phyloP scores from a whole-genome alignment of 30 jellyfish, hydroid and myxozoan genomes.

The Hydra vulgaris region DNA sequence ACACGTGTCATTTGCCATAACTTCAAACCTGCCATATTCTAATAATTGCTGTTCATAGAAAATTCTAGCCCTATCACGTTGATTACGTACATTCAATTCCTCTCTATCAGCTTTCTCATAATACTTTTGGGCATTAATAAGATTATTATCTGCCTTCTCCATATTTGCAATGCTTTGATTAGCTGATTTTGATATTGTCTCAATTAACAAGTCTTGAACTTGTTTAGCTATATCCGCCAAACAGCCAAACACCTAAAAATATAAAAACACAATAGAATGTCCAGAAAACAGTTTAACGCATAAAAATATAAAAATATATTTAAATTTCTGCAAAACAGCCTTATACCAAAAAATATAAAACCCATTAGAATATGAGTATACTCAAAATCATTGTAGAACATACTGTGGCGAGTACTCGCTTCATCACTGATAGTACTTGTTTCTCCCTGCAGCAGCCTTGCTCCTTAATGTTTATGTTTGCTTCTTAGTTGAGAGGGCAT shows the following conservation, averaged over 20 bases:
- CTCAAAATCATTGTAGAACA: no score
- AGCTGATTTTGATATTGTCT: slow-evolving; percentile 71
- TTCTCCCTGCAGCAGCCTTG: no score
- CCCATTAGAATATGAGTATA: no score
- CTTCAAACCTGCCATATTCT: slow-evolving; percentile 90
- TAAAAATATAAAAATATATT: not conserved
- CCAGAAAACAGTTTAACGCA: not conserved
- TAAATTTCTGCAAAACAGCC: no score
- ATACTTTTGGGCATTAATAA: slow-evolving; percentile 66
- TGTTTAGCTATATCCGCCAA: slow-evolving; percentile 73
- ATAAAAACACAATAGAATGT: not conserved
- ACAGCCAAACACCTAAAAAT: slow-evolving; percentile 84
- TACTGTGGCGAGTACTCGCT: no score
- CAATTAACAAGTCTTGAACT: slow-evolving; percentile 58
- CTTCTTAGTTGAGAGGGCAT: no score
- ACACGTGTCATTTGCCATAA: slow-evolving; percentile 80
- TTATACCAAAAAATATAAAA: no score
- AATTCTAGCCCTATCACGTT: slow-evolving; percentile 42
- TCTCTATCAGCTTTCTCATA: slow-evolving; percentile 66
- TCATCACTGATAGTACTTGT: no score
- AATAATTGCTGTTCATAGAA: slow-evolving; percentile 56
- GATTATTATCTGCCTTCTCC: slow-evolving; percentile 81
- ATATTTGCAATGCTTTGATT: slow-evolving; percentile 85
- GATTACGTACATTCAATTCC: slow-evolving; percentile 46
- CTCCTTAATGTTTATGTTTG: no score